phyloP scores from a whole-genome alignment of 53 echinoderm and acorn worm genomes.

The Pentamera pediparva region DNA sequence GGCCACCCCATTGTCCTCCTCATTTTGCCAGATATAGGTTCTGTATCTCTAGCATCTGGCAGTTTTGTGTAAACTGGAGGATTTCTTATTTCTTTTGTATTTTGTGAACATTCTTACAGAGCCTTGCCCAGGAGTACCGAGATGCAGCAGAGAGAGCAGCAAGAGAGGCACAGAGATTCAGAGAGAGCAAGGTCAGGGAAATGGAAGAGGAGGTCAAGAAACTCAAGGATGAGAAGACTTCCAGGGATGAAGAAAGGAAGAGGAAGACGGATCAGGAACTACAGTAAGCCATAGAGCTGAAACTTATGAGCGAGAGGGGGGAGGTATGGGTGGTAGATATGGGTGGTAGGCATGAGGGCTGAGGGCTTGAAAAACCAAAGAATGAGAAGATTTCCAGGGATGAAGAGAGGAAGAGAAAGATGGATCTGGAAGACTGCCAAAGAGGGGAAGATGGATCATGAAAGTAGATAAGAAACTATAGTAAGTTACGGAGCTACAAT shows the following conservation, averaged over 20 bases:
- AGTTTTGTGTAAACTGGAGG: background rate
- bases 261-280: constrained; percentile 77
- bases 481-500: too few relatives aligned
- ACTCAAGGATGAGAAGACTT: constrained; percentile 84
- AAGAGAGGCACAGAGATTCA: constrained; percentile 69
- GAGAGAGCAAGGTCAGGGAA: constrained; percentile 84
- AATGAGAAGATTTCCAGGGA: constrained; percentile 81
- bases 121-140: constrained; percentile 66
- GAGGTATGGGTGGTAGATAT: too few relatives aligned
- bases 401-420: constrained; percentile 69
- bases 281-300: constrained; percentile 77
- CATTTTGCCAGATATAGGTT: too few relatives aligned
- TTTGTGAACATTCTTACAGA: background rate
- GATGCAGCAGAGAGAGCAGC: constrained; percentile 86
- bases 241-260: constrained; percentile 72
- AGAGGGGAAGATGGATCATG: too few relatives aligned
- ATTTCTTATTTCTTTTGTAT: background rate
- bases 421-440: too few relatives aligned
- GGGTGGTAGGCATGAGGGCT: constrained; percentile 70
- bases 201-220: constrained; percentile 68
- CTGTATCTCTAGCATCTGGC: too few relatives aligned
- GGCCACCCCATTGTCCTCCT: too few relatives aligned
- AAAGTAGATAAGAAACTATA: too few relatives aligned
- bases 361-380: constrained; percentile 71
- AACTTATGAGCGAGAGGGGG: too few relatives aligned